Conservation (phyloP, 2,113 vertebrate genomes). For the Centropus bengalensis region DNA sequence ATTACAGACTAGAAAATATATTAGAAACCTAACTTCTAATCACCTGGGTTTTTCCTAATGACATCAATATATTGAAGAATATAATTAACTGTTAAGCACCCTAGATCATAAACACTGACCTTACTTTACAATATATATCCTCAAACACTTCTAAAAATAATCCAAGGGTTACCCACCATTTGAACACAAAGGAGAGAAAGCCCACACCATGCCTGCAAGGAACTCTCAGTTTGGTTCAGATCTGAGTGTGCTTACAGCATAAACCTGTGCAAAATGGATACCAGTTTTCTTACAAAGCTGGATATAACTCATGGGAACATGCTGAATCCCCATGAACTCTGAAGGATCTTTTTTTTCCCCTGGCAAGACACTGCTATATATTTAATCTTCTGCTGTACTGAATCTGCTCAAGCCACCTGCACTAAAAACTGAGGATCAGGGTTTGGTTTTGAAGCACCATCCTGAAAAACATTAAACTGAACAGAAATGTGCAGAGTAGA, state of each 20-base stretch:
- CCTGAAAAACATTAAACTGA: neutral
- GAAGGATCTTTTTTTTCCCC: neutral
- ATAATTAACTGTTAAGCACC: neutral
- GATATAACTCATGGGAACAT: neutral
- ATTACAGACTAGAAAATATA: constrained; percentile 13
- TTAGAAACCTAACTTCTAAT: neutral
- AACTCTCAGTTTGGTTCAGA: neutral
- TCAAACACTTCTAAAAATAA: neutral
- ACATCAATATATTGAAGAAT: neutral
- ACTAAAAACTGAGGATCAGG: neutral
- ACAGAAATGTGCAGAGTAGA: neutral
- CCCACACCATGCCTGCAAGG: neutral
- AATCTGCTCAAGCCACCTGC: neutral
- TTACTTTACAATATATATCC: neutral
- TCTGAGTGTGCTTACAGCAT: neutral
- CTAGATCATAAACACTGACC: neutral
- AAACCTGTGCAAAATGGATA: neutral
- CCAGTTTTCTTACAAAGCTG: neutral
- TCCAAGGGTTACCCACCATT: neutral
- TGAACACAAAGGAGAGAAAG: neutral
- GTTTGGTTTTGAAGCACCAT: neutral
- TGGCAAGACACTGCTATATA: neutral
- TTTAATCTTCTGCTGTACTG: neutral
- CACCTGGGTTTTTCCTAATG: neutral
- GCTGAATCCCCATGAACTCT: neutral